phyloP scores from a whole-genome alignment of 2,113 vertebrate species.

The Sturnus vulgaris region DNA sequence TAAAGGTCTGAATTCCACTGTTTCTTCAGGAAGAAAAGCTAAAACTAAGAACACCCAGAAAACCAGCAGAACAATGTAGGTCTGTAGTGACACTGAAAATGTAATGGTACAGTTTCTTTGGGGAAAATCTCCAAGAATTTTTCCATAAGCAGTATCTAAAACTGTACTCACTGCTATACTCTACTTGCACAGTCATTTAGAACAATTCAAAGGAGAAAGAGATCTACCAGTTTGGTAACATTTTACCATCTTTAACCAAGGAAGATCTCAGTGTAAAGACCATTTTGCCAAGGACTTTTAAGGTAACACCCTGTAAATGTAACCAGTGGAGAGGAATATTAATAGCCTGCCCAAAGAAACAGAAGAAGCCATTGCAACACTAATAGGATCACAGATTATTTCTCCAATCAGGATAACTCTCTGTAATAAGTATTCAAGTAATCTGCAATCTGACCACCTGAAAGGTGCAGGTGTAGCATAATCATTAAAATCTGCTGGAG shows the following conservation, averaged over 20 bases:
- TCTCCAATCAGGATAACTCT: not conserved
- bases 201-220: not conserved
- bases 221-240: not conserved
- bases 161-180: not conserved
- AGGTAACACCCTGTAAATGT: not conserved
- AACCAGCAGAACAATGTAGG: not conserved
- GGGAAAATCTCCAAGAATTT: not conserved
- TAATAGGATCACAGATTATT: not conserved
- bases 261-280: not conserved
- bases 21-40: not conserved
- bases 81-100: not conserved
- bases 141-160: not conserved
- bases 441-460: not conserved
- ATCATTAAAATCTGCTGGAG: not conserved
- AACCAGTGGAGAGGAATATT: not conserved
- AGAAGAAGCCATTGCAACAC: not conserved
- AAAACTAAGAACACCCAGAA: not conserved
- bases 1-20: not conserved
- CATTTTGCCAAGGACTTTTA: not conserved
- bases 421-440: not conserved
- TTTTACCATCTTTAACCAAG: not conserved
- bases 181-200: not conserved
- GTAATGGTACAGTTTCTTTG: not conserved
- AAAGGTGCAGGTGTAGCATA: not conserved
- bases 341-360: not conserved